Conservation (phyloP, 2,113 vertebrate species). For the Bos indicus region DNA sequence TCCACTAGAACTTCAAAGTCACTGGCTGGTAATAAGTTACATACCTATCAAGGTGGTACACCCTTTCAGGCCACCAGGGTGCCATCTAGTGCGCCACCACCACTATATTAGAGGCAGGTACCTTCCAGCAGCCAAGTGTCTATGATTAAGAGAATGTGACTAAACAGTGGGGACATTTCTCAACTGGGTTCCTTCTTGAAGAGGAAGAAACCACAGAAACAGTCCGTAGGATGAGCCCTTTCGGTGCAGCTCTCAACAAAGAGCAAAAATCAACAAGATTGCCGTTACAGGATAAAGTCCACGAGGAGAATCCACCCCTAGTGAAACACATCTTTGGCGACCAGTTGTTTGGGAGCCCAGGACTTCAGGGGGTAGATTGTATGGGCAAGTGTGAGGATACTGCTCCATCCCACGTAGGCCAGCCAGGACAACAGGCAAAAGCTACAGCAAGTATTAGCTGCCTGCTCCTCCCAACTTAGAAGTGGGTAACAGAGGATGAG, state of each 20-base stretch:
- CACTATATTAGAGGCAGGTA: neutral
- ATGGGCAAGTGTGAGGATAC: neutral
- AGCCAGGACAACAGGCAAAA: neutral
- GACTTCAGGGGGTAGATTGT: slow-evolving; percentile 17
- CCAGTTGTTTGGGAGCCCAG: neutral
- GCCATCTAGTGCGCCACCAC: neutral
- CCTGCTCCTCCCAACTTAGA: neutral
- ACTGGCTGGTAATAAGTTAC: slow-evolving; percentile 7
- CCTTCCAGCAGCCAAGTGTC: neutral
- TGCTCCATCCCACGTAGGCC: neutral
- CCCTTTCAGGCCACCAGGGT: neutral
- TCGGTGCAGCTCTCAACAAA: neutral
- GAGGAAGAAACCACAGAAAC: slow-evolving; percentile 20
- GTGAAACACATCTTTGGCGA: neutral
- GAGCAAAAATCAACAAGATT: neutral
- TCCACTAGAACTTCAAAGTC: neutral
- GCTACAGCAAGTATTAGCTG: neutral
- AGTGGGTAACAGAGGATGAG: neutral
- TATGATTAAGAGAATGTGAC: neutral
- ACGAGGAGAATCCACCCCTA: neutral
- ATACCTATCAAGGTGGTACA: slow-evolving; percentile 12
- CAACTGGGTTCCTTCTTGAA: neutral
- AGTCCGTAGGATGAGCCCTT: neutral
- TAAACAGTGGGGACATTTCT: slow-evolving; percentile 7
- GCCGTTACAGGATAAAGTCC: neutral